Percentiles rank a stretch among this genome's conserved stretches.
phyloP scores from a whole-genome alignment of 2,888 invertebrate genomes.

The Patella ulyssiponensis region DNA sequence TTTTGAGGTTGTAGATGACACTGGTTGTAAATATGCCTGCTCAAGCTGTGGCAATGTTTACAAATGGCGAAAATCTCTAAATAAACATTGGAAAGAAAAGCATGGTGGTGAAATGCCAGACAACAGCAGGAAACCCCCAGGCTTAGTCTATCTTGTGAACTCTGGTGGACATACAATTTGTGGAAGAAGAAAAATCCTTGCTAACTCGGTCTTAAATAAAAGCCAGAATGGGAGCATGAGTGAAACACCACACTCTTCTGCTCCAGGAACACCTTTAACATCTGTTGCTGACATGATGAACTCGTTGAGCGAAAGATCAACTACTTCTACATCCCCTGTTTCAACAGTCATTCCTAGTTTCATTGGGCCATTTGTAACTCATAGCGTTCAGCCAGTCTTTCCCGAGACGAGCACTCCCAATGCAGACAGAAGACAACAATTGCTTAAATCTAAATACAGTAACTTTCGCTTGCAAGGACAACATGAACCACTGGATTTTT shows the following conservation, averaged over 20 bases:
- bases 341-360: constrained; percentile 54
- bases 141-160: constrained; percentile 41
- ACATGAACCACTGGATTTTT: constrained; percentile 46
- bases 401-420: constrained; percentile 21
- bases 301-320: background rate
- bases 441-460: constrained; percentile 21
- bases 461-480: constrained; percentile 33
- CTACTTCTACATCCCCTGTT: background rate
- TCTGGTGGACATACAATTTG: constrained; percentile 40
- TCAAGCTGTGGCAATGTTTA: constrained; percentile 72
- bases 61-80: constrained; percentile 71
- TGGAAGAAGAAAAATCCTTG: constrained; percentile 36
- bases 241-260: constrained; percentile 9
- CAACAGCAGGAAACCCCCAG: constrained; percentile 53
- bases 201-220: constrained; percentile 31
- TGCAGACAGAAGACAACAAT: constrained; percentile 6
- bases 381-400: constrained; percentile 42
- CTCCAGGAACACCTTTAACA: constrained; percentile 12
- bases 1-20: constrained; percentile 66
- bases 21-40: constrained; percentile 70
- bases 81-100: constrained; percentile 73
- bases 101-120: constrained; percentile 68
- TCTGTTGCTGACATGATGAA: constrained; percentile 17
- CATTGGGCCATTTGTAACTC: constrained; percentile 64
- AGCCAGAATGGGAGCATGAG: constrained; percentile 15